phyloP scores from a whole-genome alignment of 1,140 invertebrate genomes.

The Zaprionus taronus region DNA sequence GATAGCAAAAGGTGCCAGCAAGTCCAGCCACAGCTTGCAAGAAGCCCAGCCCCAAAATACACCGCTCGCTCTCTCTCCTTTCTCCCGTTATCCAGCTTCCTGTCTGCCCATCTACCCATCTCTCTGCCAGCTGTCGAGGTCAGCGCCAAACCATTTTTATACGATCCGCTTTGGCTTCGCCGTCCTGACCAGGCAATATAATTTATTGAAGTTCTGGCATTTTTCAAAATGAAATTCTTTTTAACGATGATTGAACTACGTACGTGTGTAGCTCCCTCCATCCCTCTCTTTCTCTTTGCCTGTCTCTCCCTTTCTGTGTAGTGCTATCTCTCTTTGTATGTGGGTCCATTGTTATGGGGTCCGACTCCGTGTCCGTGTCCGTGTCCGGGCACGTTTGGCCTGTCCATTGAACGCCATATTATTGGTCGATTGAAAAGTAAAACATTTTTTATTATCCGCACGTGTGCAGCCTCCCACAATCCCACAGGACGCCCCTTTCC shows the following conservation, averaged over 20 bases:
- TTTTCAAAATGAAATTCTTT: slow-evolving; percentile 83
- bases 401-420: slow-evolving; percentile 80
- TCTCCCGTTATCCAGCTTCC: background rate
- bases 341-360: slow-evolving; percentile 57
- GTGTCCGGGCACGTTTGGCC: slow-evolving; percentile 66
- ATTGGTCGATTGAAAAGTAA: slow-evolving; percentile 83
- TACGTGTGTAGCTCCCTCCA: slow-evolving; percentile 34
- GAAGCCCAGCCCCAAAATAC: slow-evolving; percentile 32
- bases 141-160: slow-evolving; percentile 41
- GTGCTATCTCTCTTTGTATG: slow-evolving; percentile 19
- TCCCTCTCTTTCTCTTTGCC: background rate
- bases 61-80: background rate
- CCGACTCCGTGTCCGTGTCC: slow-evolving; percentile 21
- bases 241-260: slow-evolving; percentile 78
- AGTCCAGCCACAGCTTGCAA: slow-evolving; percentile 52
- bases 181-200: slow-evolving; percentile 61
- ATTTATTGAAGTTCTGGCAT: slow-evolving; percentile 81
- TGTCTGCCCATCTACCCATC: background rate
- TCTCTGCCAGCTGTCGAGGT: slow-evolving; percentile 17
- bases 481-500: background rate
- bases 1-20: slow-evolving; percentile 71
- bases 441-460: slow-evolving; percentile 82
- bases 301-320: slow-evolving; percentile 6
- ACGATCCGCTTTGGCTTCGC: slow-evolving; percentile 27
- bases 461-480: slow-evolving; percentile 65